A percentile compares a stretch with the other conserved stretches of the same genome.
These are phyloP conservation scores for Mormyrus proboscirostris DNA, from an alignment of 2,797 vertebrate species.

Conservation along the genomic window DNA sequence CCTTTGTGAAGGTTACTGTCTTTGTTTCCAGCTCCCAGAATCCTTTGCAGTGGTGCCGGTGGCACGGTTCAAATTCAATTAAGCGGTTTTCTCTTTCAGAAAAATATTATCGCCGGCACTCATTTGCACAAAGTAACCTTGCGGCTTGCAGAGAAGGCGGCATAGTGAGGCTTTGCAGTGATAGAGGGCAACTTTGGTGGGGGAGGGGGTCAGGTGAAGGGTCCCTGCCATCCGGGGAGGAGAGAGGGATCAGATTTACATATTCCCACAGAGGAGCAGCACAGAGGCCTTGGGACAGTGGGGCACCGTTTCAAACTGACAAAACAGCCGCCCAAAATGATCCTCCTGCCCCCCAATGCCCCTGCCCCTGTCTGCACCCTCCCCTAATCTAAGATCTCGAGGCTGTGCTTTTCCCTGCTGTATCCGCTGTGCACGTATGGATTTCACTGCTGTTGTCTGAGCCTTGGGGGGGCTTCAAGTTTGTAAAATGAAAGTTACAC, in stretches of 20 bases:
- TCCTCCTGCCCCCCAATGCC: background rate
- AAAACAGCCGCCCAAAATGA: background rate
- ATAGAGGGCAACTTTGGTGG: conserved; percentile 36
- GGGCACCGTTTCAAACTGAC: background rate
- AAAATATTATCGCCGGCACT: conserved; percentile 51
- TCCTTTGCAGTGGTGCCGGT: conserved; percentile 44
- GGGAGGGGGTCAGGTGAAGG: conserved; percentile 20
- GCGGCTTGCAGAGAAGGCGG: conserved; percentile 39
- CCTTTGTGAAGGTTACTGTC: conserved; percentile 19
- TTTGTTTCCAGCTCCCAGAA: conserved; percentile 31
- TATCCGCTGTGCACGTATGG: background rate
- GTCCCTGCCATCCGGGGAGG: no score
- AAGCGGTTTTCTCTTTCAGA: conserved; percentile 57
- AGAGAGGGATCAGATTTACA: conserved; percentile 25
- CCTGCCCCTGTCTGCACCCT: background rate
- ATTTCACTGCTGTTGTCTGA: background rate
- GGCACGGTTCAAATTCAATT: conserved; percentile 64
- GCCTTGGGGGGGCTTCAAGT: background rate
- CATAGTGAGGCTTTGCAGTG: conserved; percentile 39
- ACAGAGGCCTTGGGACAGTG: background rate
- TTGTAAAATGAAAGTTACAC: background rate
- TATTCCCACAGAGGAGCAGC: background rate
- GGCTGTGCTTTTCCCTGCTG: background rate
- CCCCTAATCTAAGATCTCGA: background rate
- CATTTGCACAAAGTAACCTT: conserved; percentile 64